These are phyloP conservation scores for Sarcophaga caerulescens DNA, from an alignment of 2,888 invertebrate species.

Conservation along the genomic window DNA sequence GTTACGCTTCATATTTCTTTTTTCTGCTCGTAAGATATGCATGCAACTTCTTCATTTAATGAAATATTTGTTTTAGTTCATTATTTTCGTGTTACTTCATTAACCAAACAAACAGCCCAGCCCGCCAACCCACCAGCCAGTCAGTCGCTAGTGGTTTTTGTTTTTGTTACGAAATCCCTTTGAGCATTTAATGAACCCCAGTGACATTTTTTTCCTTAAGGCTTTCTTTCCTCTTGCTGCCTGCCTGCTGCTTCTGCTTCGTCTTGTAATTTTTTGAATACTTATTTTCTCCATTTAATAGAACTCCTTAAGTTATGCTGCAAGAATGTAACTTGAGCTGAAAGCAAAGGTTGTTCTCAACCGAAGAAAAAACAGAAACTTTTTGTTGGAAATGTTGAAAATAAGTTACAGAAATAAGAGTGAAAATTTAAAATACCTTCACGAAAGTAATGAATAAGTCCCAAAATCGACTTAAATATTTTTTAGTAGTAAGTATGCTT, in stretches of 20 bases:
- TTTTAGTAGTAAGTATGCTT: too few species aligned
- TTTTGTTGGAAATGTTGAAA: too few species aligned
- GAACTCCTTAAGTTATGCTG: constrained; percentile 56
- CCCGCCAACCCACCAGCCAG: too few species aligned
- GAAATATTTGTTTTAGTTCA: constrained; percentile 61
- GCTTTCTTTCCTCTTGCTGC: constrained; percentile 10
- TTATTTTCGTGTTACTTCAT: constrained; percentile 59
- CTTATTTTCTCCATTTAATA: constrained; percentile 20
- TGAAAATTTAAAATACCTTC: too few species aligned
- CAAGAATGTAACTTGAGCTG: constrained; percentile 5
- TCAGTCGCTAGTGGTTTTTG: neutral
- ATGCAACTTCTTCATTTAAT: constrained; percentile 31
- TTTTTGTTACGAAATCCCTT: neutral
- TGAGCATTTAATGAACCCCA: constrained; percentile 48
- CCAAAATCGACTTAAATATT: too few species aligned
- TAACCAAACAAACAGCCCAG: constrained; percentile 16
- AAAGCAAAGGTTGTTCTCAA: neutral
- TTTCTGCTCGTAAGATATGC: neutral
- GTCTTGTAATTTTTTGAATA: neutral
- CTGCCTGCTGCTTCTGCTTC: neutral
- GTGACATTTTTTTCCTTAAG: constrained; percentile 58
- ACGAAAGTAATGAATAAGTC: too few species aligned
- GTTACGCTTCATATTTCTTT: too few species aligned
- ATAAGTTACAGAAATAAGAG: too few species aligned
- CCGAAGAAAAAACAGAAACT: too few species aligned